phyloP scores from a whole-genome alignment of 2,113 vertebrate species.

The Scytalopus superciliaris region DNA sequence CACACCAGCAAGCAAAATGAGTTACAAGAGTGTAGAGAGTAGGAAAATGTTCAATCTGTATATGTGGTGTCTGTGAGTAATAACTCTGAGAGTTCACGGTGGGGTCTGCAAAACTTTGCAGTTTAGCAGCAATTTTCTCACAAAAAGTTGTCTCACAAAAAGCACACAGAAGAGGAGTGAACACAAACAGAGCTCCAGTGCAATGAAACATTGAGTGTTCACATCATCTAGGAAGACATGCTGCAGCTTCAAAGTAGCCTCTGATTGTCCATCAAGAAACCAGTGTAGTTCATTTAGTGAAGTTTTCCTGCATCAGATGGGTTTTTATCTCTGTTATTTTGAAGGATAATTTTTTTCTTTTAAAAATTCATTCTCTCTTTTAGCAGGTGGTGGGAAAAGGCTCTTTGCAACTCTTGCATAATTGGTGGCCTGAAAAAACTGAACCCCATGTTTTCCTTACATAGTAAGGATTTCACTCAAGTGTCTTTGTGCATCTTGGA shows the following conservation, averaged over 20 bases:
- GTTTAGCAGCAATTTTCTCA: background rate
- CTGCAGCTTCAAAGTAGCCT: background rate
- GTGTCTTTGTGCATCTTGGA: background rate
- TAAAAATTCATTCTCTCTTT: background rate
- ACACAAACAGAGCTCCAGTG: background rate
- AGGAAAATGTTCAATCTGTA: background rate
- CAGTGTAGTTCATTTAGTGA: background rate
- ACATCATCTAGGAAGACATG: background rate
- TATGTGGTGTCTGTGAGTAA: background rate
- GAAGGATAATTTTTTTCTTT: background rate
- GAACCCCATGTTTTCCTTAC: background rate
- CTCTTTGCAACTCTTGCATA: background rate
- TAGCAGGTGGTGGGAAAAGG: background rate
- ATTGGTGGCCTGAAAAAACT: background rate
- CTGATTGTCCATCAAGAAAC: background rate
- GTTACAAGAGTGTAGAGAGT: background rate
- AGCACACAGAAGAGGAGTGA: background rate
- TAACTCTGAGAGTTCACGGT: background rate
- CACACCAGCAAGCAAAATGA: accelerated
- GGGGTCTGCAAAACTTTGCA: background rate
- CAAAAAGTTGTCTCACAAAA: accelerated
- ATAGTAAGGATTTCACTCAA: background rate
- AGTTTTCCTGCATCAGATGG: background rate
- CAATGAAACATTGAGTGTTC: background rate
- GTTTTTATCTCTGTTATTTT: background rate